Evolutionary conservation across 2,113 vertebrate genomes (phyloP).

Genomic region (Holacanthus passer): DNA sequence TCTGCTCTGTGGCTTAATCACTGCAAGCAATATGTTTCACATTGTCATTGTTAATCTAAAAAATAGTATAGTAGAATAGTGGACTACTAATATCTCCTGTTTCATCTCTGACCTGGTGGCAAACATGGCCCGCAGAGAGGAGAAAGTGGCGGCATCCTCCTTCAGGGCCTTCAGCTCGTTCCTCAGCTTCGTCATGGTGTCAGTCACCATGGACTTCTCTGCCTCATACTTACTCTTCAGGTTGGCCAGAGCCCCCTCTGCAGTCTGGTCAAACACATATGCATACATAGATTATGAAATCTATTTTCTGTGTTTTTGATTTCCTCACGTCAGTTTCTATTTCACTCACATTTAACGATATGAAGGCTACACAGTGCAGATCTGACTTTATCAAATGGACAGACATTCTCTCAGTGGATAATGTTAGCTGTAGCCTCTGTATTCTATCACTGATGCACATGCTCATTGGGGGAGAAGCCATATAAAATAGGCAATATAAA

Average conservation of each 20-base stretch:
- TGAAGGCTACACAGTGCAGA: neutral
- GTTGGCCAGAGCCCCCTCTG: conserved; percentile 94
- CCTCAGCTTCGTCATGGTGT: conserved; percentile 97
- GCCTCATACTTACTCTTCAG: conserved; percentile 98
- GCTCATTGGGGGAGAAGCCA: neutral
- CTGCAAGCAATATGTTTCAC: neutral
- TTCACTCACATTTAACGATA: neutral
- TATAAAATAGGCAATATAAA: conserved; percentile 14
- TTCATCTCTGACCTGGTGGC: conserved; percentile 90
- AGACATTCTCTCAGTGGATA: neutral
- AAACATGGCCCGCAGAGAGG: conserved; percentile 97
- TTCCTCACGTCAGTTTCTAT: neutral
- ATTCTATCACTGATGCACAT: neutral
- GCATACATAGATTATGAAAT: neutral
- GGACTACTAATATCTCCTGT: neutral
- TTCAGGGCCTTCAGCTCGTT: conserved; percentile 97
- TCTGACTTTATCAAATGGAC: no score
- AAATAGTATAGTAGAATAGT: no score
- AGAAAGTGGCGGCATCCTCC: conserved; percentile 98
- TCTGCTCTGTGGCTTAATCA: neutral
- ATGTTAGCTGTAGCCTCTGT: neutral
- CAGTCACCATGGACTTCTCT: conserved; percentile 96
- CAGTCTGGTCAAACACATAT: conserved; percentile 85
- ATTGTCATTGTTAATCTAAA: neutral
- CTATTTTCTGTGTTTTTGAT: neutral